These are phyloP conservation scores for Prunella himalayana DNA, from an alignment of 2,113 vertebrate species.

Conservation along the genomic window DNA sequence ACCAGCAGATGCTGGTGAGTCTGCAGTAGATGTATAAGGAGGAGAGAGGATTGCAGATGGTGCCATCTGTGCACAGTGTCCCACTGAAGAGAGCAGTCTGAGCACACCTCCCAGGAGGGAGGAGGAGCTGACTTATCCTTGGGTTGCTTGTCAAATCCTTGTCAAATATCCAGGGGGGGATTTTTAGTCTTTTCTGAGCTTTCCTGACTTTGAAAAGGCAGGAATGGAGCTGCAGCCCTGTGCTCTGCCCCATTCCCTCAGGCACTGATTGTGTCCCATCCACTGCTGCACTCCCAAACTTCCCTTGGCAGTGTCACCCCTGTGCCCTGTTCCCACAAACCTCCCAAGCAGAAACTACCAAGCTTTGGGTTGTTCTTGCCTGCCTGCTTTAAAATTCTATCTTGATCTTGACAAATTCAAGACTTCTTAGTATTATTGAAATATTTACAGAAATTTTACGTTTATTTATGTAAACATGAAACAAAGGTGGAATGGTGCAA, in stretches of 20 bases:
- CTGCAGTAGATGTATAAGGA: not conserved
- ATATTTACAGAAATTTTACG: not conserved
- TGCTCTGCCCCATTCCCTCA: not conserved
- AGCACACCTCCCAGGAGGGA: not conserved
- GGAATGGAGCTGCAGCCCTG: not conserved
- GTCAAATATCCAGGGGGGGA: rapidly evolving
- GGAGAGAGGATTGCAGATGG: not conserved
- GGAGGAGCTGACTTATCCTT: not conserved
- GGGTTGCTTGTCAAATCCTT: not conserved
- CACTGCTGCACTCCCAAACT: not conserved
- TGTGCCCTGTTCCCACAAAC: rapidly evolving
- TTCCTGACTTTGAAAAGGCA: not conserved
- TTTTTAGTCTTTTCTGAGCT: not conserved
- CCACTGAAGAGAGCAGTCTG: not conserved
- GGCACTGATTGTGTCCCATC: rapidly evolving
- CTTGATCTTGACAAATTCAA: not conserved
- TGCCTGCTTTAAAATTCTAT: not conserved
- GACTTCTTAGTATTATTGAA: not conserved
- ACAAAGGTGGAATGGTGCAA: not conserved
- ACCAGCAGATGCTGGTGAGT: not conserved
- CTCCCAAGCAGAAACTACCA: not conserved
- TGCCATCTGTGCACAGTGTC: not conserved
- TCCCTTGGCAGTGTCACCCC: not conserved
- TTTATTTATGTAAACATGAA: not conserved
- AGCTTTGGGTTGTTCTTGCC: not conserved